Conservation (phyloP, 2,888 invertebrate species). For the Zele albiditarsus region DNA sequence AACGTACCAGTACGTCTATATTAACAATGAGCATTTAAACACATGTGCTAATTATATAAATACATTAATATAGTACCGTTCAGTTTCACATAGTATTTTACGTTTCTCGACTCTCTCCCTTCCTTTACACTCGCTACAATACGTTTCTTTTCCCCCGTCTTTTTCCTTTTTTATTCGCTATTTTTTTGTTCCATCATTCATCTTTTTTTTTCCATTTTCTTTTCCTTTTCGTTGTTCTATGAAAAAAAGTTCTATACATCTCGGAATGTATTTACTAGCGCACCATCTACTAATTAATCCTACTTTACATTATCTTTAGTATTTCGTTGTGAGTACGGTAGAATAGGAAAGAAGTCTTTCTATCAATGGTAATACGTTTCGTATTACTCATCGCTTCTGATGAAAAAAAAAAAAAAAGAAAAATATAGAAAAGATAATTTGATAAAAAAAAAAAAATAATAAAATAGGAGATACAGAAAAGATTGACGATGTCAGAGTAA, state of each 20-base stretch:
- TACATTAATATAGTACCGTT: constrained; percentile 35
- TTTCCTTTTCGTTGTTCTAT: constrained; percentile 5
- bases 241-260: constrained; percentile 17
- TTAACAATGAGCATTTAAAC: constrained; percentile 64
- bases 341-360: constrained; percentile 16
- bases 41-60: constrained; percentile 48
- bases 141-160: constrained; percentile 28
- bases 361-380: constrained; percentile 1
- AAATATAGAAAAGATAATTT: background rate
- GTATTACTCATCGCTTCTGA: background rate
- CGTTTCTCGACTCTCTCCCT: constrained; percentile 24
- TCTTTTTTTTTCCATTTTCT: constrained; percentile 4
- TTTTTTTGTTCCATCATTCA: constrained; percentile 14
- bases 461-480: background rate
- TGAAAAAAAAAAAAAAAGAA: constrained; percentile 1
- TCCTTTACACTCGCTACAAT: constrained; percentile 31
- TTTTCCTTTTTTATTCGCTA: constrained; percentile 5
- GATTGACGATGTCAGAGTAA: background rate
- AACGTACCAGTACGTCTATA: constrained; percentile 70
- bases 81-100: constrained; percentile 12
- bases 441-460: background rate
- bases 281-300: constrained; percentile 42
- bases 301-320: constrained; percentile 46
- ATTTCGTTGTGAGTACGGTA: constrained; percentile 36
- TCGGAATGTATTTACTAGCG: constrained; percentile 43